Percentiles rank a stretch among this genome's conserved stretches.
Conservation (phyloP, 2,888 invertebrate genomes). For the Colletes collaris region DNA sequence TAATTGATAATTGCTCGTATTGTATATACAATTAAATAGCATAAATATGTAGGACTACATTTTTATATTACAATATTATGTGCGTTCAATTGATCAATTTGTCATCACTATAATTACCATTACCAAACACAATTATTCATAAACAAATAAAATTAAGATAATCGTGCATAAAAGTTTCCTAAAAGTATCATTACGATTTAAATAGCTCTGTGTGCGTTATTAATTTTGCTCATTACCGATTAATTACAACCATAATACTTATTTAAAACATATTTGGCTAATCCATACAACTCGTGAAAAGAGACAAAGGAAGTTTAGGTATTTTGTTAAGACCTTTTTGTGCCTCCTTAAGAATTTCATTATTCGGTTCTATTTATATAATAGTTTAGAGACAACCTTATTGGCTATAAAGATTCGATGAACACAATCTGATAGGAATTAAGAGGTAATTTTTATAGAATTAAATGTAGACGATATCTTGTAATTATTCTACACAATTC, state of each 20-base stretch:
- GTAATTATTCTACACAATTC: not conserved
- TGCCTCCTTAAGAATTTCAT: not conserved
- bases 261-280: too few species aligned
- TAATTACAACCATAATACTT: not conserved
- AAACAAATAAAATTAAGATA: conserved; percentile 2
- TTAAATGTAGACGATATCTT: not conserved
- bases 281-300: too few species aligned
- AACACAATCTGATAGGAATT: not conserved
- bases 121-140: not conserved
- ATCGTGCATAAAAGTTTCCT: not conserved
- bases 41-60: conserved; percentile 29
- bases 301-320: not conserved
- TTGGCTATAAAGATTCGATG: not conserved
- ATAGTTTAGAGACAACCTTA: not conserved
- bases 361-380: not conserved
- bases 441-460: not conserved
- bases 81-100: not conserved
- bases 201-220: not conserved
- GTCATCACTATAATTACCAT: conserved; percentile 2
- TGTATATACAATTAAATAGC: conserved; percentile 61
- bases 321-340: not conserved
- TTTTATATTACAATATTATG: conserved; percentile 44
- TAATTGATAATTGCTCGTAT: conserved; percentile 27
- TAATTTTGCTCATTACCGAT: not conserved
- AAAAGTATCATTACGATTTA: not conserved